Conservation (phyloP, 1,140 invertebrate genomes). For the Zaprionus africanus region DNA sequence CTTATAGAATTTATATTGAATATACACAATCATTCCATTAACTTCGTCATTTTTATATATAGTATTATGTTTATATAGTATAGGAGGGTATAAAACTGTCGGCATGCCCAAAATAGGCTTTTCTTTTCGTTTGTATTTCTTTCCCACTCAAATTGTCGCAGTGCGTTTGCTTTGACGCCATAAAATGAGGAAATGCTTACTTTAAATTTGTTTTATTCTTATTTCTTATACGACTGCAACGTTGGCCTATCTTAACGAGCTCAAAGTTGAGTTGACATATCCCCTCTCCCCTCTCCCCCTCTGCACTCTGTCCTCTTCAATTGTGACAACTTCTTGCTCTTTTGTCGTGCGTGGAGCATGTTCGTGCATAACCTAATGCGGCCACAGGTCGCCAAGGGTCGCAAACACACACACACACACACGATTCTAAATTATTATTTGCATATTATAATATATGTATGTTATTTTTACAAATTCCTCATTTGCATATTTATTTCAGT, state of each 20-base stretch:
- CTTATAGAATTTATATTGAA: too few relatives aligned
- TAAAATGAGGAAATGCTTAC: slow-evolving; percentile 76
- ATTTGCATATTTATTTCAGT: slow-evolving; percentile 64
- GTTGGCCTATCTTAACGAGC: slow-evolving; percentile 52
- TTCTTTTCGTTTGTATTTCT: background rate
- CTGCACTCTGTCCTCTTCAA: background rate
- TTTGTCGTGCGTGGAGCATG: slow-evolving; percentile 45
- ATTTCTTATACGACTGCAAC: slow-evolving; percentile 19
- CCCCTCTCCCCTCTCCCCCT: background rate
- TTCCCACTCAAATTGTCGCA: slow-evolving; percentile 55
- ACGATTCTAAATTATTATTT: background rate
- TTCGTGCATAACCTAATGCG: slow-evolving; percentile 73
- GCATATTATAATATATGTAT: slow-evolving; percentile 10
- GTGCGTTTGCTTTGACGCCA: slow-evolving; percentile 14
- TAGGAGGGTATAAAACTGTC: too few relatives aligned
- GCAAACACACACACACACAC: slow-evolving; percentile 11
- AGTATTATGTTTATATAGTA: too few relatives aligned
- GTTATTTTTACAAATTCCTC: slow-evolving; percentile 3
- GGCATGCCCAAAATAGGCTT: too few relatives aligned
- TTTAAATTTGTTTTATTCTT: slow-evolving; percentile 69
- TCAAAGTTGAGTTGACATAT: slow-evolving; percentile 23
- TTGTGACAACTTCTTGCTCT: slow-evolving; percentile 9
- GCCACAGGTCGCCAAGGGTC: slow-evolving; percentile 41
- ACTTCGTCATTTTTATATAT: too few relatives aligned
- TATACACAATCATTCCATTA: too few relatives aligned